Evolutionary conservation across 30 jellyfish, hydroid and myxozoan genomes (phyloP), one percentile per base, ranked within the genome.

Genomic region (Rhopilema esculentum): DNA sequence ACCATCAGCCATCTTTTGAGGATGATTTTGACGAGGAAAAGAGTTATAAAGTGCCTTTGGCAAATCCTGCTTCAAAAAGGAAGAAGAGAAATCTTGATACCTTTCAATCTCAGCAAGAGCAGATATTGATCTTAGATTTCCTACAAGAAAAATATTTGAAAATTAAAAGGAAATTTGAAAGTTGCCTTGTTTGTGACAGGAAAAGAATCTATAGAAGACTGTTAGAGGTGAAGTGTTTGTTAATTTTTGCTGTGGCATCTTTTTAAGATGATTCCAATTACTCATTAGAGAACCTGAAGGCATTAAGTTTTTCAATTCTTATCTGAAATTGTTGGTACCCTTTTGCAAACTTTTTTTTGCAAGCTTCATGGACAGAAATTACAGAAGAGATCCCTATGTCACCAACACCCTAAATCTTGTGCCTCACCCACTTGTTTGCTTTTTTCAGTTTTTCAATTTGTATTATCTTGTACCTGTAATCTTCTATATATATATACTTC

Each of bases 21-120:
- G 61, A 16, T 24, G 32, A 4, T 51, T 40, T 23, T 1, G 31
- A 25, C 28, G 16, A 28, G 12, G 40, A 53, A 17, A 16, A 9
- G 53, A 31, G 25, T 0, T 0, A 21, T 21, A 69, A 7, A 71
- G 23, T 2, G 1, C 16, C 9, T 18, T 23, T 40, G 12, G 9
- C 57, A 40, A 40, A 69, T 31, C 16, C 52, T 20, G 22, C 64
- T 40, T 16, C 51, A 27, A 72, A 30, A 66, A 71, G 27, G 66
- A 66, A 19, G 75, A 65, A 21, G 22, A 1, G 23, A 20, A 66
- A 32, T 9, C 57, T 0, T 61, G 78, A 20, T 9, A 57, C 33
- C 50, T 89, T 89, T 66, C 25, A 40, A 17, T 89, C 92, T 1
- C 81, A 75, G 15, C 97, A 89, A 40, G 97, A 89, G 31, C 97